Conservation (phyloP, 1,140 invertebrate genomes). For the Hormaphis cornu region DNA sequence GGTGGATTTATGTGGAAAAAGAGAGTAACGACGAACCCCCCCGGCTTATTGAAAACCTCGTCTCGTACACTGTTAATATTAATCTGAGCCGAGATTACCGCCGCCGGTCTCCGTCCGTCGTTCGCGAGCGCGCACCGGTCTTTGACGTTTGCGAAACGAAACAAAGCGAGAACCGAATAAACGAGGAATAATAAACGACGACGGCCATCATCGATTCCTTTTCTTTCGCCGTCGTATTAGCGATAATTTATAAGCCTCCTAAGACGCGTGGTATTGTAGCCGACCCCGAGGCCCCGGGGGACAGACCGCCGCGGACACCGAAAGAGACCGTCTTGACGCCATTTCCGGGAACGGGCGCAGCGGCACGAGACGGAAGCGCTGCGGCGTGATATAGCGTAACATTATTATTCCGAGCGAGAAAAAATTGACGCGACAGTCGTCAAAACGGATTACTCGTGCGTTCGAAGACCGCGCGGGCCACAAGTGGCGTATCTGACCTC, state of each 20-base stretch:
- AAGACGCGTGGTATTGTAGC: too few species aligned
- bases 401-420: background rate
- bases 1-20: too few species aligned
- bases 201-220: slow-evolving; percentile 1
- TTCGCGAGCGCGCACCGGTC: background rate
- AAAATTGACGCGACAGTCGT: background rate
- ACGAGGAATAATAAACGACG: background rate
- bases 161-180: background rate
- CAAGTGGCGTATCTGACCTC: too few species aligned
- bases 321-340: background rate
- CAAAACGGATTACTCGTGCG: background rate
- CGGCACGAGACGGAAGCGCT: background rate
- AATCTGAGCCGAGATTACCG: slow-evolving; percentile 18
- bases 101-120: background rate
- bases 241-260: background rate
- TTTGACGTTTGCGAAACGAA: slow-evolving; percentile 6
- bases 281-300: background rate
- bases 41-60: slow-evolving; percentile 19
- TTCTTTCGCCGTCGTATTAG: background rate
- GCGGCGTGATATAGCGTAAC: background rate
- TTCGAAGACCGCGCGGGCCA: background rate
- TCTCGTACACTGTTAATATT: slow-evolving; percentile 29
- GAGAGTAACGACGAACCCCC: background rate
- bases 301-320: background rate
- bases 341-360: too few species aligned